These are phyloP conservation scores for Brachyhypopomus occidentalis DNA, from an alignment of 2,113 vertebrate species.

Conservation along the genomic window DNA sequence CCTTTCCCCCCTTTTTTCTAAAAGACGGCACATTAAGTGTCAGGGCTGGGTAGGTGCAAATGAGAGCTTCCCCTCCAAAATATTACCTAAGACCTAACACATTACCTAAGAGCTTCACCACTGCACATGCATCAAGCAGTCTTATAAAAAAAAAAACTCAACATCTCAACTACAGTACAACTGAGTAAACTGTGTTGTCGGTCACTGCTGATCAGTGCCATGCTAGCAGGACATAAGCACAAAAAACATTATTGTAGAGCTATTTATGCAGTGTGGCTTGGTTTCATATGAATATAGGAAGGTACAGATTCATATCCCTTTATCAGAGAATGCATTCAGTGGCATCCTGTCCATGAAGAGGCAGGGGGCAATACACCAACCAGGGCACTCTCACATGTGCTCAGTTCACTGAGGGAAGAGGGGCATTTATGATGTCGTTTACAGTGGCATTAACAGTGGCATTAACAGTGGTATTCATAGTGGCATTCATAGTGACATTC, in stretches of 20 bases:
- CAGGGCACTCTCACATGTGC: too few relatives aligned
- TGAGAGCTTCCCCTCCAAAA: slow-evolving; percentile 48
- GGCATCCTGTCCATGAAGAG: too few relatives aligned
- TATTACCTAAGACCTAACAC: slow-evolving; percentile 20
- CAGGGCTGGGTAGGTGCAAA: slow-evolving; percentile 50
- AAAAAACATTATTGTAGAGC: too few relatives aligned
- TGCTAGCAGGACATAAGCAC: background rate
- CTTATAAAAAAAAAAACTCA: background rate
- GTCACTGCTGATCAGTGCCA: slow-evolving; percentile 2
- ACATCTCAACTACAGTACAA: background rate
- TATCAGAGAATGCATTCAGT: background rate
- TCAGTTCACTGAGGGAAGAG: background rate
- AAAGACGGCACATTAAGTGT: slow-evolving; percentile 59
- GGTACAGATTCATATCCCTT: slow-evolving; percentile 1
- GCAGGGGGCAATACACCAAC: background rate
- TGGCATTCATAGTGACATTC: too few relatives aligned
- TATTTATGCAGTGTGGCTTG: slow-evolving; percentile 5
- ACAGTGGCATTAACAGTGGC: too few relatives aligned
- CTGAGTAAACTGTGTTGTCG: background rate
- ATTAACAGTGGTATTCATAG: too few relatives aligned
- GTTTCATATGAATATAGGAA: background rate
- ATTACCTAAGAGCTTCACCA: slow-evolving; percentile 51
- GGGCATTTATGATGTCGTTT: background rate
- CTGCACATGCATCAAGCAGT: slow-evolving; percentile 19
- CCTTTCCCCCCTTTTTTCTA: slow-evolving; percentile 31